Evolutionary conservation across 2,888 invertebrate species (phyloP), one percentile per base, ranked within the genome.

Genomic region (Netelia melanura): DNA sequence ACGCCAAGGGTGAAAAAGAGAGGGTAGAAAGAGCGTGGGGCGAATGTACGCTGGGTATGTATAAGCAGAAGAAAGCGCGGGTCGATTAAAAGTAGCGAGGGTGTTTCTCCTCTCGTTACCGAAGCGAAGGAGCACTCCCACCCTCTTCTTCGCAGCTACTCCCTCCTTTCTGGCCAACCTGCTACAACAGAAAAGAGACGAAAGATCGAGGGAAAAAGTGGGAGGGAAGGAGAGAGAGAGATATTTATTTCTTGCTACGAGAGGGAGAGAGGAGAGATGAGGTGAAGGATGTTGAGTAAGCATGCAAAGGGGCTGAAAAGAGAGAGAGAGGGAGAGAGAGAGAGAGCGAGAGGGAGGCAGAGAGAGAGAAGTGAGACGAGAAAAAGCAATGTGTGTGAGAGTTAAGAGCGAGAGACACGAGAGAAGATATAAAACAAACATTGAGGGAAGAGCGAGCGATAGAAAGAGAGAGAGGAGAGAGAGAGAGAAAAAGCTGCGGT

Each of bases 81-180:
- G 93, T 93, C 93, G 93, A 94, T 93, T 94, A 94, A 94, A 94
- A 93, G 93, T 93, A 93, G 93, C 93, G 93, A 94, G 93, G 93
- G 93, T 93, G 93, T 93, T 93, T 93, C 93, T 93, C 93, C 93
- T 93, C 93, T 93, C 93, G 93, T 93, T 93, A 93, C 92, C 91
- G 90, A 90, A 90, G 91, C 91, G 90, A 89, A 88, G 89, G 89
- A 89, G 89, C 80, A 80, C 72, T 65, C 80, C 64, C 30, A 23
- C 64, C 64, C 54, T 9, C 64, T 43, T 62, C 71, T 52, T 44
- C 70, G 38, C 70, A 48, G 14, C 52, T 23, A 30, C 58, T 5
- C 48, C 44, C 44, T 25, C 25, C 25, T 3, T 3, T 25, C 25
- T 25, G 48, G 44, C 56, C 65, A 30, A 52, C 72, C 54, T 64